Evolutionary conservation across 2,797 vertebrate species (phyloP).

Genomic region (Bradypus variegatus): DNA sequence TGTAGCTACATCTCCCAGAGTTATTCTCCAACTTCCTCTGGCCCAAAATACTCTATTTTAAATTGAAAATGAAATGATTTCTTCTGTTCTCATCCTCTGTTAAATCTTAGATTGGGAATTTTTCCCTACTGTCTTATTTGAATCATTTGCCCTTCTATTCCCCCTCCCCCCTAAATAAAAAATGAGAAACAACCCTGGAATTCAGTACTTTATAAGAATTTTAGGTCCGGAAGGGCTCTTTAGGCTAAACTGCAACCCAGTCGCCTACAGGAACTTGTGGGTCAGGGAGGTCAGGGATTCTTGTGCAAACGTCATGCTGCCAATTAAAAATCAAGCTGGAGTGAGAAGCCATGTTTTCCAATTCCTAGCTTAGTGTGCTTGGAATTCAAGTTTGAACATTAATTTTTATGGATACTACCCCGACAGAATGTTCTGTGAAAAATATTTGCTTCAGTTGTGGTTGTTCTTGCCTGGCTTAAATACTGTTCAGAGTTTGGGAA

Average conservation of each 20-base stretch:
- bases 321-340: background rate
- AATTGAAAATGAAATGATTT: background rate
- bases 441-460: background rate
- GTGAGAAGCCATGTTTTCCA: background rate
- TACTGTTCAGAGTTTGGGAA: background rate
- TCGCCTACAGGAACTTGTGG: background rate
- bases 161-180: background rate
- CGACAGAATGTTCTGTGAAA: background rate
- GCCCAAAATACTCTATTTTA: background rate
- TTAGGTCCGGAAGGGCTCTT: background rate
- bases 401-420: background rate
- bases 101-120: constrained; percentile 20
- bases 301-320: background rate
- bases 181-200: background rate
- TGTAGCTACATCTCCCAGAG: background rate
- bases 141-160: background rate
- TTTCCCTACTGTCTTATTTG: background rate
- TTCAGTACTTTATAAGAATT: constrained; percentile 1
- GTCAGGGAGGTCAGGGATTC: background rate
- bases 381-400: constrained; percentile 17
- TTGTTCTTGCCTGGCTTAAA: background rate
- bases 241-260: background rate
- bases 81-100: background rate
- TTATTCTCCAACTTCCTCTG: background rate
- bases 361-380: background rate